Base-by-base conservation (phyloP, 1,140 invertebrate species). In the Oryctes rhinoceros region DNA sequence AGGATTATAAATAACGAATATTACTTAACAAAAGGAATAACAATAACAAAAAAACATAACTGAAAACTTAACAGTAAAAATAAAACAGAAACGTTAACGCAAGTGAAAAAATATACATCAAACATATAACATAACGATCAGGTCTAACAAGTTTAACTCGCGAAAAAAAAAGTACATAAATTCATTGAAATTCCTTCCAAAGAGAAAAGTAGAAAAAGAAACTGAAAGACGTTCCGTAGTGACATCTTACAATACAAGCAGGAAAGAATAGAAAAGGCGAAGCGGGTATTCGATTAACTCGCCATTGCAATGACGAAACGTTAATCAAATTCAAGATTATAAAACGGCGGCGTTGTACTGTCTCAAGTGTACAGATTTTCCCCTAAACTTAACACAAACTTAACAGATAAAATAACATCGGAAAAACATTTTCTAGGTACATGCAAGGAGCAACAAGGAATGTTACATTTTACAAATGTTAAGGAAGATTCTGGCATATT, bases 341-440 rank as follows among this genome's bases (percentile, higher is more conserved):
- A 44, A 53, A 53, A 15, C 13, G 49, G 49, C 49, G 11, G 49
- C 49, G 13, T 53, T 53, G 49, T 53, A 53, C 49, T 53, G 49
- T 53, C 49, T 53, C 49, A 53, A 53, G 49, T 53, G 49, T 53
- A 53, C 49, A 53, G 13, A 53, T 53, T 53, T 53, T 53, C 49
- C 49, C 49, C 49, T 53, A 53, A 53, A 53, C 49, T 53, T 53
- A 53, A 53, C 6, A 53, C 13, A 53, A 53, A 53, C 49, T 53
- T 53, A 53, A 53, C 49, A 59, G n/a, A n/a, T 0, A 53, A 53
- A 53, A 53, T 53, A 53, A 18, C 4, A 53, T 13, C n/a, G 9
- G 7, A 39, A 39, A 39, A 39, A 39, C 3, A 39, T 7, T 39
- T 44, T 44, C 5, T 44, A 44, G 39, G 39, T 44, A 44, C 39